phyloP scores from a whole-genome alignment of 2,888 invertebrate species.

The Aspidapion aeneum region DNA sequence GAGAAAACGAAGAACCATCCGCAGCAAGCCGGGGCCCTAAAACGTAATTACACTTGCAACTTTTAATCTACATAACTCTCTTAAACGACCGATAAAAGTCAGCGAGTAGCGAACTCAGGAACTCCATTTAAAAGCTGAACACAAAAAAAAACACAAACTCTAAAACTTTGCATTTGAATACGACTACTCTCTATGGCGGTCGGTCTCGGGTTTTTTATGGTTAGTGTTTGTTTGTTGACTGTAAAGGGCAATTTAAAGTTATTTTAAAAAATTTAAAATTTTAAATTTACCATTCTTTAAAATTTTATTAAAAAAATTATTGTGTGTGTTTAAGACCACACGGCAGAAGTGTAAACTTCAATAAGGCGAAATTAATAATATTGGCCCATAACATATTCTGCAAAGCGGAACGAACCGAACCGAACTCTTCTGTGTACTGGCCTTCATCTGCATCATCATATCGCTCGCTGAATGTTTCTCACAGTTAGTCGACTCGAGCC shows the following conservation, averaged over 20 bases:
- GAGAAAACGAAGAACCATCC: constrained; percentile 12
- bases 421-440: too few species aligned
- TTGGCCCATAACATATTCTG: too few species aligned
- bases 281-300: too few species aligned
- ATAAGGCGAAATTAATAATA: too few species aligned
- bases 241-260: not conserved
- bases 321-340: too few species aligned
- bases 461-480: too few species aligned
- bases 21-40: constrained; percentile 38
- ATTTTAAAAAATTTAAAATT: too few species aligned
- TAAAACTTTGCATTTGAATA: constrained; percentile 27
- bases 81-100: constrained; percentile 37
- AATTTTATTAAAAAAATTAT: too few species aligned
- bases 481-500: too few species aligned
- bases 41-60: constrained; percentile 42
- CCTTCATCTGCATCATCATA: too few species aligned
- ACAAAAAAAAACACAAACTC: constrained; percentile 25
- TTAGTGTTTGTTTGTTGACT: not conserved
- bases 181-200: constrained; percentile 3
- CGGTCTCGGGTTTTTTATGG: not conserved
- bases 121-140: constrained; percentile 36
- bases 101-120: constrained; percentile 38
- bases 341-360: too few species aligned
- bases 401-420: too few species aligned
- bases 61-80: constrained; percentile 42